Evolutionary conservation across 1,140 invertebrate species (phyloP).

Genomic region (Octopus bimaculoides): DNA sequence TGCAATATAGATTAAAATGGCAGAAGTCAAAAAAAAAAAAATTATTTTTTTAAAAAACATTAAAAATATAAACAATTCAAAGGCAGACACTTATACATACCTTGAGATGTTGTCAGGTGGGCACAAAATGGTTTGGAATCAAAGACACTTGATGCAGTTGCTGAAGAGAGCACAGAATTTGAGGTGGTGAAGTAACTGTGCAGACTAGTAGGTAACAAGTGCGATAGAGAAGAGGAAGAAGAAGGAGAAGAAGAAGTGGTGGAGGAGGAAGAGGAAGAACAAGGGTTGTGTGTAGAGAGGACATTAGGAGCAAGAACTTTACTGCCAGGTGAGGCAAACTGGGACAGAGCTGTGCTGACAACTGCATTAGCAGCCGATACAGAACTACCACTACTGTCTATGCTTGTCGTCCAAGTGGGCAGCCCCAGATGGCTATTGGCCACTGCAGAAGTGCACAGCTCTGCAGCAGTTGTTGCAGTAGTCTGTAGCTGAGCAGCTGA

Average conservation of each 20-base stretch:
- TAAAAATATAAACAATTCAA: no score
- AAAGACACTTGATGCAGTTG: slow-evolving; percentile 10
- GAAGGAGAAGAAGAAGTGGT: neutral
- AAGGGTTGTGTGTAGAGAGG: neutral
- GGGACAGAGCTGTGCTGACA: neutral
- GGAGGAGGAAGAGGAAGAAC: neutral
- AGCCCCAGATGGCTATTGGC: neutral
- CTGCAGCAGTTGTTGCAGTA: neutral
- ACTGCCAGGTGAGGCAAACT: neutral
- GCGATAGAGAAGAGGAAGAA: neutral
- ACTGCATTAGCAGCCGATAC: neutral
- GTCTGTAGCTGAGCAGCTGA: neutral
- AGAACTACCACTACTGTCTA: neutral
- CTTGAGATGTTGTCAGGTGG: slow-evolving; percentile 12
- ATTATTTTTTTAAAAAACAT: no score
- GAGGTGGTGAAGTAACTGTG: slow-evolving; percentile 7
- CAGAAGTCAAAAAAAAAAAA: no score
- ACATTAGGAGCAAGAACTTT: slow-evolving; percentile 4
- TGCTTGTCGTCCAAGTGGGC: neutral
- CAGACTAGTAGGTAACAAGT: slow-evolving; percentile 7
- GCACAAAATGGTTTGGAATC: slow-evolving; percentile 14
- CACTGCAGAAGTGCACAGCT: neutral
- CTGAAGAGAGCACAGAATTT: neutral
- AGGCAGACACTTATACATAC: neutral
- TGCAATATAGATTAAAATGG: no score